A percentile compares a stretch with the other conserved stretches of the same genome.
Evolutionary conservation across 2,888 invertebrate genomes (phyloP).

Genomic region (Euzophera pinguis): DNA sequence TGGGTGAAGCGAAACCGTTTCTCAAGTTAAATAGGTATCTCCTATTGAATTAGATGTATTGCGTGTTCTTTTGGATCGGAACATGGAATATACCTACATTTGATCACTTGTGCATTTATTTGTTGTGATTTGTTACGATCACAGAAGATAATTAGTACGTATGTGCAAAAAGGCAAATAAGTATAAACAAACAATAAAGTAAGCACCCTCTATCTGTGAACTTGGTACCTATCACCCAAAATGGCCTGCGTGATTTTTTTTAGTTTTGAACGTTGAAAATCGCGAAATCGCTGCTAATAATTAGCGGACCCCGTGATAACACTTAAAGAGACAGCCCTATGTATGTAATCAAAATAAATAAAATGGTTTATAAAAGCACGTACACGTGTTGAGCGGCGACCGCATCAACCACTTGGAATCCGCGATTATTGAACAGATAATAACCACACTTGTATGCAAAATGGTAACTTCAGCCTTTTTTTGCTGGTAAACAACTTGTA

Average conservation of each 20-base stretch:
- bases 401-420: slow-evolving; percentile 30
- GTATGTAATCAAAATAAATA: too few relatives aligned
- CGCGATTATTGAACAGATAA: slow-evolving; percentile 40
- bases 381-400: slow-evolving; percentile 15
- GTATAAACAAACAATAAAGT: too few relatives aligned
- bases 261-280: too few relatives aligned
- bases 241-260: too few relatives aligned
- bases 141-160: too few relatives aligned
- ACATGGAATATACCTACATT: background rate
- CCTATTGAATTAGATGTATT: background rate
- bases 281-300: too few relatives aligned
- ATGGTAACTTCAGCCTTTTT: slow-evolving; percentile 28
- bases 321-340: background rate
- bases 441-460: slow-evolving; percentile 29
- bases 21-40: slow-evolving; percentile 3
- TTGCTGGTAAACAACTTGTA: slow-evolving; percentile 25
- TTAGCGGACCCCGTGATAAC: too few relatives aligned
- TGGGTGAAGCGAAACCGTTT: background rate
- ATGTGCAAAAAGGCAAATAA: too few relatives aligned
- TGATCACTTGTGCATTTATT: background rate
- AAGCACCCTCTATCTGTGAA: too few relatives aligned
- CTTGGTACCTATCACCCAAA: too few relatives aligned
- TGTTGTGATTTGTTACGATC: too few relatives aligned
- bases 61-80: too few relatives aligned
- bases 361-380: background rate